phyloP scores from a whole-genome alignment of 1,140 invertebrate genomes.

The Rhyacophila brunnea region DNA sequence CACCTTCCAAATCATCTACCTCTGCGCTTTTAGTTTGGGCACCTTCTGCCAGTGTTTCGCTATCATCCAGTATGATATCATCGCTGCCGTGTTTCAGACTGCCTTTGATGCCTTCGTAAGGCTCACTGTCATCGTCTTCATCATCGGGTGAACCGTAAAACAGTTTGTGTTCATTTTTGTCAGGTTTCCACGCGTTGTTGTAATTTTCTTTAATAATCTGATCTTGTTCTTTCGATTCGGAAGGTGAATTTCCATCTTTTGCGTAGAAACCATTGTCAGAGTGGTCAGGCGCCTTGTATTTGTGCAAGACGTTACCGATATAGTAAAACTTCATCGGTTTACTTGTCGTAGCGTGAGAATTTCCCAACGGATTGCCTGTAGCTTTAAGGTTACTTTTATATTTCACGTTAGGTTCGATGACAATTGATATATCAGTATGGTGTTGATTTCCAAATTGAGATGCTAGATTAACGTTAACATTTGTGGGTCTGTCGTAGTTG shows the following conservation, averaged over 20 bases:
- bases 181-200: slow-evolving; percentile 39
- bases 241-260: slow-evolving; percentile 26
- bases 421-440: slow-evolving; percentile 27
- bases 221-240: slow-evolving; percentile 26
- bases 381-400: slow-evolving; percentile 18
- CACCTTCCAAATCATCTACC: slow-evolving; percentile 17
- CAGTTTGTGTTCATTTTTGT: slow-evolving; percentile 42
- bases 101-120: slow-evolving; percentile 22
- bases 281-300: slow-evolving; percentile 46
- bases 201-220: slow-evolving; percentile 40
- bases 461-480: slow-evolving; percentile 27
- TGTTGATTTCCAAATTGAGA: slow-evolving; percentile 25
- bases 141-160: slow-evolving; percentile 42
- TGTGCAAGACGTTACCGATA: slow-evolving; percentile 55
- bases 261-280: slow-evolving; percentile 39
- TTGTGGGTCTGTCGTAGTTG: slow-evolving; percentile 9
- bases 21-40: not conserved
- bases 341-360: slow-evolving; percentile 10
- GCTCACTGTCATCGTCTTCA: slow-evolving; percentile 13
- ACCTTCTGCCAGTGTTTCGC: not conserved
- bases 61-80: not conserved
- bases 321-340: slow-evolving; percentile 53
- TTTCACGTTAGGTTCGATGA: slow-evolving; percentile 25
- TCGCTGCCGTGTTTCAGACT: slow-evolving; percentile 20
- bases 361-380: slow-evolving; percentile 7